Base-by-base conservation (phyloP, 2,888 invertebrate species). In the Malachius bipustulatus region DNA sequence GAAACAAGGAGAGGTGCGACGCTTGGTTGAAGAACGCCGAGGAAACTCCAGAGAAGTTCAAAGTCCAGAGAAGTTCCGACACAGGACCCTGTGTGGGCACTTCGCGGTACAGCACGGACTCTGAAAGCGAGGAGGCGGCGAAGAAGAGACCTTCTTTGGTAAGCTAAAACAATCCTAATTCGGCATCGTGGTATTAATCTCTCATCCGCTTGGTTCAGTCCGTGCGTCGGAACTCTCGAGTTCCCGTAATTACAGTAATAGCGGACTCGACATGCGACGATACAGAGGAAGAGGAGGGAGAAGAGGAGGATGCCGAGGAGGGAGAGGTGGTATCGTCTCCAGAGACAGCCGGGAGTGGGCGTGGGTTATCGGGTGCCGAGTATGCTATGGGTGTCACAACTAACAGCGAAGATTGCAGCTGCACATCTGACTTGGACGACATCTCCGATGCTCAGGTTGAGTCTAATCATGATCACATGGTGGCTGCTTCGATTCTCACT, bases 381-480 rank as follows among this genome's bases (percentile, higher is more conserved):
- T n/a, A n/a, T n/a, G n/a, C n/a, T 83, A 75, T 83, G 63, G 88
- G 85, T 39, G 77, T 87, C 42, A 88, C 88, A 29, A 85, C 88
- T 49, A 89, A 89, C 62, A 87, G 87, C 52, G 60, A 84, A 52
- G 83, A 82, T 50, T 82, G 82, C 58, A 84, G 84, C 56, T 85
- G 84, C 52, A 82, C 80, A 47, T 84, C 85, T 1, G 85, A 82
- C 34, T 28, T 42, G 24, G 54, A 55, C 36, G 55, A 57, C 32
- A 64, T 67, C 35, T 62, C 66, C 4, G 67, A 69, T 45, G 50
- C 56, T 30, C 24, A 32, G 9, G 35, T 35, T 8, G 35, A 31
- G 26, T 32, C 32, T 24, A 39, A 40, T 13, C 73, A 70, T 65
- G 79, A 80, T 49, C 67, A 74, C 49, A 73, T 76, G 50, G 74